A percentile compares a stretch with the other conserved stretches of the same genome.
Conservation (phyloP, 1,140 invertebrate species). For the Drosophila sechellia region DNA sequence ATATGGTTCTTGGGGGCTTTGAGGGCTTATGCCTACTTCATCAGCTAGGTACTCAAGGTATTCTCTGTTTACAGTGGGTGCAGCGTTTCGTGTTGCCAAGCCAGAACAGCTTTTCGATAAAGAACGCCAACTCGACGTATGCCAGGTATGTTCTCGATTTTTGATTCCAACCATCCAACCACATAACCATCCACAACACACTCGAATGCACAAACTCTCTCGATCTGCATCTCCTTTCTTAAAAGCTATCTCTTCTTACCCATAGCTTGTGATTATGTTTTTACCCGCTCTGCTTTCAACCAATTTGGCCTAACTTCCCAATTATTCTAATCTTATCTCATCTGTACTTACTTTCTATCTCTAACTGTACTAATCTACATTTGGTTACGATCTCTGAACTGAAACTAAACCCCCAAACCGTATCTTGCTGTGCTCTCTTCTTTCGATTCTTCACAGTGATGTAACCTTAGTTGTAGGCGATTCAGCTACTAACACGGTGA, state of each 20-base stretch:
- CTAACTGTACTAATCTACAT: conserved; percentile 26
- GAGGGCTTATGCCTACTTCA: conserved; percentile 25
- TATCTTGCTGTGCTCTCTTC: conserved; percentile 66
- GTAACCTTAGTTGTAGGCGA: conserved; percentile 77
- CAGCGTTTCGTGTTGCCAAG: conserved; percentile 81
- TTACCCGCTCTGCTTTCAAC: conserved; percentile 23
- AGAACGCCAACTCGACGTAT: conserved; percentile 81
- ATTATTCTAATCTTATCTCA: conserved; percentile 16
- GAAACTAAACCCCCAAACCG: conserved; percentile 62
- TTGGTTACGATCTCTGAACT: conserved; percentile 47
- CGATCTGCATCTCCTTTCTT: conserved; percentile 11
- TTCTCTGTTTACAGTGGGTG: conserved; percentile 73
- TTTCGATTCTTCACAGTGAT: conserved; percentile 77
- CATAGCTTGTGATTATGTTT: conserved; percentile 44
- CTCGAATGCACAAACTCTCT: conserved; percentile 44
- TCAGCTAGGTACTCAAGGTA: conserved; percentile 42
- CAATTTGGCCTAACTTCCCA: background rate
- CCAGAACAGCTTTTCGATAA: conserved; percentile 81
- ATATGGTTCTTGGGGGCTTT: conserved; percentile 36
- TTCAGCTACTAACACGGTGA: conserved; percentile 60
- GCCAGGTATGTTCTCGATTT: conserved; percentile 74
- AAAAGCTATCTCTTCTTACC: conserved; percentile 20
- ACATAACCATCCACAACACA: conserved; percentile 19
- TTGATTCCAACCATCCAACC: conserved; percentile 8
- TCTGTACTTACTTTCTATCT: background rate